Percentiles rank a stretch among this genome's conserved stretches.
phyloP scores from a whole-genome alignment of 2,888 invertebrate species.

The Volucella bombylans region DNA sequence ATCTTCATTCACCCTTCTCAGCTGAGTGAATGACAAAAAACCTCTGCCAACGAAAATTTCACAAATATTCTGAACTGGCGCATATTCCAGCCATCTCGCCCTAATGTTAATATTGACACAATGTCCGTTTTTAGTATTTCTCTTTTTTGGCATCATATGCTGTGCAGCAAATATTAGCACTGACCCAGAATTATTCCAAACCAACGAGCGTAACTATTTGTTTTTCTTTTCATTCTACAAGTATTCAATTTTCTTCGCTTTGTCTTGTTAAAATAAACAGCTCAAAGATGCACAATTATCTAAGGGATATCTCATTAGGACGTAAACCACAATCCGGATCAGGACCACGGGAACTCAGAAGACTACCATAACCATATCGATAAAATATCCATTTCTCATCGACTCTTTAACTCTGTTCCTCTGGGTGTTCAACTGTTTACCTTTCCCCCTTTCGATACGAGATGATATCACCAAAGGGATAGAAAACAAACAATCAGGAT shows the following conservation, averaged over 20 bases:
- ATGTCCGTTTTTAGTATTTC: conserved; percentile 29
- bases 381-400: conserved; percentile 63
- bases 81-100: conserved; percentile 46
- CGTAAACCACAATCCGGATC: conserved; percentile 41
- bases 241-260: background rate
- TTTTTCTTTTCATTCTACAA: conserved; percentile 5
- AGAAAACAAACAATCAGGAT: conserved; percentile 61
- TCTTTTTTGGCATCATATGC: conserved; percentile 55
- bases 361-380: background rate
- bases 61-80: conserved; percentile 42
- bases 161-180: conserved; percentile 36
- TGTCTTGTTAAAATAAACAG: conserved; percentile 59
- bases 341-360: background rate
- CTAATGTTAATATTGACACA: conserved; percentile 44
- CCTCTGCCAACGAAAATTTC: conserved; percentile 46
- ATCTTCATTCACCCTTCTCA: conserved; percentile 25
- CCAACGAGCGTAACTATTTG: conserved; percentile 9
- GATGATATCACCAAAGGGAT: conserved; percentile 50
- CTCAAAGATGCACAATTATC: conserved; percentile 17
- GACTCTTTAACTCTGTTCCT: conserved; percentile 48
- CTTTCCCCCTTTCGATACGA: conserved; percentile 46
- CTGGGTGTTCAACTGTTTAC: conserved; percentile 61
- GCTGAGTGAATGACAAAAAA: conserved; percentile 49
- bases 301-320: conserved; percentile 67
- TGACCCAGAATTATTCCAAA: conserved; percentile 55